These are phyloP conservation scores for Cantharis rufa DNA, from an alignment of 2,888 invertebrate species.

Conservation along the genomic window DNA sequence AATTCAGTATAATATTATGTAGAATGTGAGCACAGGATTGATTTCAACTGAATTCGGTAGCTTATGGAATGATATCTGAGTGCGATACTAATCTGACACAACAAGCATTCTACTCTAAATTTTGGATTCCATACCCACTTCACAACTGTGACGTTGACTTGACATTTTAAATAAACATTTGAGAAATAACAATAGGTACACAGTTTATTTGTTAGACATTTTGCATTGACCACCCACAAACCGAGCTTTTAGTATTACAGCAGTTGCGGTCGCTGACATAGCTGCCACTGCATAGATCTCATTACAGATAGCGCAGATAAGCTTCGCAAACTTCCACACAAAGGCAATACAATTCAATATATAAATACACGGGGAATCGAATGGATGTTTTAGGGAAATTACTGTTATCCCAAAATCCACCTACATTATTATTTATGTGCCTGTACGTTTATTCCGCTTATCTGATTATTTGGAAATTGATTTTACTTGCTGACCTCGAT, in stretches of 20 bases:
- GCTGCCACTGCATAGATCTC: constrained; percentile 53
- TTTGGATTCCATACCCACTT: constrained; percentile 20
- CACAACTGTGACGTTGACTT: constrained; percentile 23
- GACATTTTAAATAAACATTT: constrained; percentile 29
- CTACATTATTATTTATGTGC: constrained; percentile 50
- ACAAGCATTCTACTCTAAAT: constrained; percentile 11
- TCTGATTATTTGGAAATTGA: constrained; percentile 53
- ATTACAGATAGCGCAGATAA: constrained; percentile 58
- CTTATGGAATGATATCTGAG: neutral
- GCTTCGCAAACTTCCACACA: constrained; percentile 45
- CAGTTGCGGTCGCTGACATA: constrained; percentile 45
- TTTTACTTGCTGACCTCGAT: constrained; percentile 53
- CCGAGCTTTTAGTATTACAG: constrained; percentile 30
- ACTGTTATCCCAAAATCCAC: constrained; percentile 54
- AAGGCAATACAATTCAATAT: constrained; percentile 56
- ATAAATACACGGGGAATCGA: constrained; percentile 51
- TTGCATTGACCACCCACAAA: constrained; percentile 33
- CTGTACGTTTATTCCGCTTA: constrained; percentile 47
- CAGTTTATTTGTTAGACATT: constrained; percentile 33
- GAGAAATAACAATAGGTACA: constrained; percentile 15
- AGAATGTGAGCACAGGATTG: neutral
- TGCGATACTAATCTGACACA: neutral
- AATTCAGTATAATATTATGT: neutral
- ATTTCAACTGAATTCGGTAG: neutral
- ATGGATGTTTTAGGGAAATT: constrained; percentile 41